Evolutionary conservation across 1,140 invertebrate species (phyloP), one percentile per base, ranked within the genome.

Genomic region (Drosophila mayri): DNA sequence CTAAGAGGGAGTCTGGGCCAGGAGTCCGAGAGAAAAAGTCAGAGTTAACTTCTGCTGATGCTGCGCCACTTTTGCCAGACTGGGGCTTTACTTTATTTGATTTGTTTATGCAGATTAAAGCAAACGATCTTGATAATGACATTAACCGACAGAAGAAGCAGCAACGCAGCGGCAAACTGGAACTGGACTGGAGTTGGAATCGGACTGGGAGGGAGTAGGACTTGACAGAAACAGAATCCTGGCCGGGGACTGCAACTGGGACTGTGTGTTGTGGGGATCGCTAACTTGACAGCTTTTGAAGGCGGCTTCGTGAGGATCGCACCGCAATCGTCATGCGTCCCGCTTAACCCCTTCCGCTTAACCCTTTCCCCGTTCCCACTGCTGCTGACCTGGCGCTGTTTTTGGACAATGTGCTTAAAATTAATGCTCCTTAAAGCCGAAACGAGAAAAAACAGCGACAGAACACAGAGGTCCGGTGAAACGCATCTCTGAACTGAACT

Each of bases 81-180:
- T 79, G 37, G 70, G 81, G 81, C 87, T 87, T 88, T 83, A 61
- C 61, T 81, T 80, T 91, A 88, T 91, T 91, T 91, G 88, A 91
- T 91, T 91, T 91, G 88, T 91, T 91, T 91, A 91, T 91, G 88
- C 88, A 91, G 90, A 91, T 91, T 91, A 91, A 91, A 91, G 90
- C 90, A 91, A 91, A 85, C 90, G 90, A 91, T 91, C 90, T 91
- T 91, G 90, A 91, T 91, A 91, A 91, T 91, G 90, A 91, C 84
- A 91, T 91, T 91, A 91, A 91, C 90, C 90, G 90, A 91, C 90
- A 90, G 87, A 91, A 82, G 87, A 81, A 46, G 76, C 74, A 71
- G 72, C 58, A 59, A 73, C 68, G 58, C 59, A 70, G 72, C 60
- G 37, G 63, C 47, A 12, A 60, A 76, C 78, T 66, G 49, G 54